A percentile compares a stretch with the other conserved stretches of the same genome.
Evolutionary conservation across 2,888 invertebrate species (phyloP).

Genomic region (Drosophila kambysellisi): DNA sequence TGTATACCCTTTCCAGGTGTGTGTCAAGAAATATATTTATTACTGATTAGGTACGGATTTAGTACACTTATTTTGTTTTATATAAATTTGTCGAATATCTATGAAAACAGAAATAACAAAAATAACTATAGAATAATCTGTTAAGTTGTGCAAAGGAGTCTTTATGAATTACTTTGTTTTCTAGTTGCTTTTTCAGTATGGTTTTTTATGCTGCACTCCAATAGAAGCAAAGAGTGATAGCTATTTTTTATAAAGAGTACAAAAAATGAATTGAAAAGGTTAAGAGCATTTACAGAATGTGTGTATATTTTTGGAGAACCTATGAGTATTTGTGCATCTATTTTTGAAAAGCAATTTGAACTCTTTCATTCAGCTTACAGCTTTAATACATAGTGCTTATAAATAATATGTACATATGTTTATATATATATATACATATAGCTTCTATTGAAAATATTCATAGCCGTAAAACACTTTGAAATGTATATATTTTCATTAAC

Average conservation of each 20-base stretch:
- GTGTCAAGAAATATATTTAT: background rate
- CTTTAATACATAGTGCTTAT: too few species aligned
- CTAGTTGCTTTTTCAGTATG: background rate
- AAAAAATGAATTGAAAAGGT: background rate
- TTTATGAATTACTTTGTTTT: background rate
- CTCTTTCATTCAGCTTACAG: background rate
- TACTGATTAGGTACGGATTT: background rate
- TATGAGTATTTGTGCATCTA: background rate
- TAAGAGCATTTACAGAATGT: conserved; percentile 1
- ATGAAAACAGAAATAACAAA: background rate
- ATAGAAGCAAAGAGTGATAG: background rate
- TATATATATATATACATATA: background rate
- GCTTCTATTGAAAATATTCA: background rate
- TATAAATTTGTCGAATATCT: background rate
- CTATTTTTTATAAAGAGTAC: background rate
- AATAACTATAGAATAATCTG: background rate
- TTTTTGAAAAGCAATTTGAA: background rate
- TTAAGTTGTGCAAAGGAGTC: background rate
- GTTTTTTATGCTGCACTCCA: background rate
- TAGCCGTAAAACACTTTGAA: too few species aligned
- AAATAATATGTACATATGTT: too few species aligned
- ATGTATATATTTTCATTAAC: background rate
- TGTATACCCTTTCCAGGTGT: conserved; percentile 1
- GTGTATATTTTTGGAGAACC: background rate
- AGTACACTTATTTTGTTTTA: background rate